Base-by-base conservation (phyloP, 2,797 vertebrate genomes). In the Xenentodon cancila region DNA sequence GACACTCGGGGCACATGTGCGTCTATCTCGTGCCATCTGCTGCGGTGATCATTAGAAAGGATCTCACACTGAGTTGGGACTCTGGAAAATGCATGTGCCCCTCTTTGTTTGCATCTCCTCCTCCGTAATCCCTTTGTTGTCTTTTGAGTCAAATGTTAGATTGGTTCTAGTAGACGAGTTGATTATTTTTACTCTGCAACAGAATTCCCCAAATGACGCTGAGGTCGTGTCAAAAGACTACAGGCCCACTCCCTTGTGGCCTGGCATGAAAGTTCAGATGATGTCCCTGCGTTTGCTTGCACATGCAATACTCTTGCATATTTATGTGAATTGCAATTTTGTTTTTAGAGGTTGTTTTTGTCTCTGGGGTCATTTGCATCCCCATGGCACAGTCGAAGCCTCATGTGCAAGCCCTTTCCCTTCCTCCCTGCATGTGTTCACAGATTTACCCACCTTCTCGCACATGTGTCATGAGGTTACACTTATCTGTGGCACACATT, bases 11-110 rank as follows among this genome's bases (percentile, higher is more conserved):
- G 67, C 75, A 72, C 77, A 72, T 70, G 62, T 75, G 76, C 19
- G 40, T 73, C 54, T 43, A 15, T 75, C 77, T 72, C 46, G 5
- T 53, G 68, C 89, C 89, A 90, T 91, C 90, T 91, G 90, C 84
- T 56, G 1, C 5, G 53, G 44, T 43, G 71, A 81, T 88, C 84
- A 85, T 89, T 89, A 88, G 83, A 80, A 69, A 65, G 55, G 75
- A 61, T 76, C 52, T 80, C 89, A 80, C 78, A 75, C 84, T 79
- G 90, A 73, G 84, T 32, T 7, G 75, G 68, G 81, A 77, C 75
- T 59, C 69, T 75, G 57, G 3, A 16, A 45, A 80, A 79, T 25
- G 61, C 64, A 11, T 12, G 37, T 50, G 67, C 68, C 77, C 59
- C 66, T 78, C 73, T 77, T 76, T 59, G 4, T 17, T 17, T 18